These are phyloP conservation scores for Ferdinandea cuprea DNA, from an alignment of 2,888 invertebrate genomes.

Conservation along the genomic window DNA sequence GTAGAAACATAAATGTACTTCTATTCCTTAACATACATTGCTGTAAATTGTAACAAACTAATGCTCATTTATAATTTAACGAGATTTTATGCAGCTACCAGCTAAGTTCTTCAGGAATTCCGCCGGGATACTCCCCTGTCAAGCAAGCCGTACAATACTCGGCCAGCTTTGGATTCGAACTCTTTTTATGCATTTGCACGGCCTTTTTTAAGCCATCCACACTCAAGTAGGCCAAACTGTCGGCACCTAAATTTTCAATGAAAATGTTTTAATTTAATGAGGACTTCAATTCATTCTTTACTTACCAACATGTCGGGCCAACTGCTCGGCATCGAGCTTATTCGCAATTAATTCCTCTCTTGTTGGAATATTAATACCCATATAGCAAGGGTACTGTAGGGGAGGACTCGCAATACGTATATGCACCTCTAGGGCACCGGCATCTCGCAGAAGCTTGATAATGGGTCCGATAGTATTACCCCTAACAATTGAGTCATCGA, in stretches of 20 bases:
- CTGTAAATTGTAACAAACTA: constrained; percentile 16
- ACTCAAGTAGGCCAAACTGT: constrained; percentile 95
- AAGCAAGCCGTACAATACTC: constrained; percentile 98
- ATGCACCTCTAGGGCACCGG: constrained; percentile 98
- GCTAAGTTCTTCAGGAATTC: constrained; percentile 82
- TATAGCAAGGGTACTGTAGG: constrained; percentile 96
- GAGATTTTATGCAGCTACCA: constrained; percentile 78
- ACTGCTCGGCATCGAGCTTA: constrained; percentile 89
- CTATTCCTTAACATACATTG: constrained; percentile 36
- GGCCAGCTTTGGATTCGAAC: constrained; percentile 87
- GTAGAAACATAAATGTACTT: constrained; percentile 50
- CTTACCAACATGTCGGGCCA: constrained; percentile 94
- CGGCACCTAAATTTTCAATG: constrained; percentile 87
- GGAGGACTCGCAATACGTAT: constrained; percentile 98
- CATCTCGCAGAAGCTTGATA: constrained; percentile 94
- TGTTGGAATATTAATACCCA: constrained; percentile 99
- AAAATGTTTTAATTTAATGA: not conserved
- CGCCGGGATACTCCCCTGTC: constrained; percentile 96
- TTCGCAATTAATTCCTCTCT: constrained; percentile 97
- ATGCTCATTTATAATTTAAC: constrained; percentile 9
- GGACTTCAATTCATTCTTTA: not conserved
- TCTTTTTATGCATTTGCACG: constrained; percentile 91
- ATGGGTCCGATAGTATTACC: constrained; percentile 97
- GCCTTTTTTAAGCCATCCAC: constrained; percentile 95
- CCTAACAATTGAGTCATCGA: constrained; percentile 98